phyloP scores from a whole-genome alignment of 2,888 invertebrate genomes.

The Yponomeuta malinellus region DNA sequence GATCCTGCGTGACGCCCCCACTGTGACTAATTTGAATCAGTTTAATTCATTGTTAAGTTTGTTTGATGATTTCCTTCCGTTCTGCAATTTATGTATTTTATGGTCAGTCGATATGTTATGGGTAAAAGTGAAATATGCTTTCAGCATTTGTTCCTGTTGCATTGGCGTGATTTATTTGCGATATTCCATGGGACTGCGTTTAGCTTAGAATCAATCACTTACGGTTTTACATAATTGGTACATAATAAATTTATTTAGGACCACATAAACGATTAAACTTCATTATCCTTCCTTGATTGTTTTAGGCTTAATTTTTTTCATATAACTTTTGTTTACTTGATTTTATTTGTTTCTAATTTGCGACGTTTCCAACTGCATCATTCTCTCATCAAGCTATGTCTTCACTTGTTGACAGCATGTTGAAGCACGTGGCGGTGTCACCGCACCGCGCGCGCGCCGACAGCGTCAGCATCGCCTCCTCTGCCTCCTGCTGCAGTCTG shows the following conservation, averaged over 20 bases:
- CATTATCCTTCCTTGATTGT: no score
- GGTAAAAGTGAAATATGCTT: not conserved
- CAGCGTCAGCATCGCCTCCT: conserved; percentile 88
- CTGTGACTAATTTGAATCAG: not conserved
- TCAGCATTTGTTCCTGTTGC: not conserved
- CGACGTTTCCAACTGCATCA: no score
- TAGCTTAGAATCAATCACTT: no score
- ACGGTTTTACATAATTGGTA: no score
- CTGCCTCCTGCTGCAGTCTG: conserved; percentile 81
- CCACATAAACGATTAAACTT: no score
- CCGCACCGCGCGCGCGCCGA: conserved; percentile 90
- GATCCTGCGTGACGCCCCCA: not conserved
- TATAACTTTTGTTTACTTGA: no score
- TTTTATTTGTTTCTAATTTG: no score
- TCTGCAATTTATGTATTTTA: not conserved
- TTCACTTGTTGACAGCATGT: conserved; percentile 69
- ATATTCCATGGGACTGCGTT: no score
- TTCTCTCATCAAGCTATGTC: not conserved
- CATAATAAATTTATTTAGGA: no score
- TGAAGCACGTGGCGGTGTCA: conserved; percentile 94
- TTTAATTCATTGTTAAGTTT: not conserved
- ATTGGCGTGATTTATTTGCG: not conserved
- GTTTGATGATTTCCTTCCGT: not conserved
- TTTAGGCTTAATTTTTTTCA: no score
- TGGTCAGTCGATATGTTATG: not conserved